Conservation (phyloP, 2,888 invertebrate genomes). For the Gryllus longicercus region DNA sequence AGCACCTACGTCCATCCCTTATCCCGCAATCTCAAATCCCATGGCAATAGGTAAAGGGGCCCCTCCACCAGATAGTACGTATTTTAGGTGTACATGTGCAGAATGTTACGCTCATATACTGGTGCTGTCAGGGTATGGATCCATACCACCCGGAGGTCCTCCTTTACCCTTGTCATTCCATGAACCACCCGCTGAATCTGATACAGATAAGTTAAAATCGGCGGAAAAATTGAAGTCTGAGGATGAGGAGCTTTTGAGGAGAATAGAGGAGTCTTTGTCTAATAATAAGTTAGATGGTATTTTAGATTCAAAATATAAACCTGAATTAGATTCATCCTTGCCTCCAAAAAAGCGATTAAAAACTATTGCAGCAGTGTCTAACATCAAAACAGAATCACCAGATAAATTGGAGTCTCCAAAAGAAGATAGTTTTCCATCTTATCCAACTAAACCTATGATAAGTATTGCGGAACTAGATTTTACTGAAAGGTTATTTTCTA, state of each 20-base stretch:
- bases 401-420: background rate
- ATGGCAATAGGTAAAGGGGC: background rate
- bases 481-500: background rate
- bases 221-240: conserved; percentile 23
- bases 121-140: background rate
- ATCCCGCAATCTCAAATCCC: background rate
- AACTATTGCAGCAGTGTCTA: conserved; percentile 20
- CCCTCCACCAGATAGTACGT: background rate
- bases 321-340: conserved; percentile 26
- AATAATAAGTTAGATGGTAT: background rate
- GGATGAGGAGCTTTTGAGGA: conserved; percentile 22
- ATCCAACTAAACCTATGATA: conserved; percentile 47
- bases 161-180: background rate
- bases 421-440: conserved; percentile 40
- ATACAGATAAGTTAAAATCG: conserved; percentile 19
- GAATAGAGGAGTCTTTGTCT: conserved; percentile 26
- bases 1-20: conserved; percentile 11
- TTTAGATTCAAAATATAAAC: conserved; percentile 24
- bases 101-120: conserved; percentile 19
- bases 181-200: background rate
- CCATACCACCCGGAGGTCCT: background rate
- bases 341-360: conserved; percentile 27
- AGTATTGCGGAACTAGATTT: conserved; percentile 45
- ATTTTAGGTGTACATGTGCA: conserved; percentile 12
- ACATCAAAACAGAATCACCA: background rate